A percentile compares a stretch with the other conserved stretches of the same genome.
Evolutionary conservation across 2,797 vertebrate species (phyloP).

Genomic region (Vespertilio murinus): DNA sequence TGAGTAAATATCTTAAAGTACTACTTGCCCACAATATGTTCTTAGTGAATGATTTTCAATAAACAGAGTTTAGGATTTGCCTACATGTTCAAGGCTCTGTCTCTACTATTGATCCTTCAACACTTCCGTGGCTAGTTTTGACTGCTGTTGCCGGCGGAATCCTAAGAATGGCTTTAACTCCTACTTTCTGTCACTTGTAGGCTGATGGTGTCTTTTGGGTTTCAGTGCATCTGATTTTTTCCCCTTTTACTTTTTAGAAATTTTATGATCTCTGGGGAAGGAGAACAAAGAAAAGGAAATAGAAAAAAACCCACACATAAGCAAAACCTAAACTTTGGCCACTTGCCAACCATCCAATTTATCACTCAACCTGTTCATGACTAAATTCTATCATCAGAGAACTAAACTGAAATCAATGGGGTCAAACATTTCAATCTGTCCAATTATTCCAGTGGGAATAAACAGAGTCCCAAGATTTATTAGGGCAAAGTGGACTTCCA

Average conservation of each 20-base stretch:
- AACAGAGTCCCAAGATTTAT: conserved; percentile 26
- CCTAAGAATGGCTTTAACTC: neutral
- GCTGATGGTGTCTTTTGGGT: neutral
- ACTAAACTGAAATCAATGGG: conserved; percentile 26
- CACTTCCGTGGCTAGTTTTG: neutral
- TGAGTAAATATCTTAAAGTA: neutral
- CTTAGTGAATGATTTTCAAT: neutral
- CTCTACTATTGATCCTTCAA: neutral
- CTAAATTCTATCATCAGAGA: conserved; percentile 48
- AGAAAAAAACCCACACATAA: neutral
- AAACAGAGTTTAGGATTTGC: neutral
- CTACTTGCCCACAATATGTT: neutral
- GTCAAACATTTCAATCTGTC: conserved; percentile 68
- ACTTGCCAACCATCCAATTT: conserved; percentile 37
- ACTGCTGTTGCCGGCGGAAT: neutral
- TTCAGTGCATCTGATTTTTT: neutral
- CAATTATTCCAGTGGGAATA: conserved; percentile 30
- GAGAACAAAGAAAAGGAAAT: neutral
- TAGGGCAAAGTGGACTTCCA: neutral
- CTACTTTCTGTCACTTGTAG: neutral
- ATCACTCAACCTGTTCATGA: conserved; percentile 32
- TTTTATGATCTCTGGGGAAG: neutral
- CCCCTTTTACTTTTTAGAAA: neutral
- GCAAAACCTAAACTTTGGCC: conserved; percentile 19
- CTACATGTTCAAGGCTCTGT: neutral